Conservation (phyloP, 64 coral and sea anemone species). For the Astreopora myriophthalma region DNA sequence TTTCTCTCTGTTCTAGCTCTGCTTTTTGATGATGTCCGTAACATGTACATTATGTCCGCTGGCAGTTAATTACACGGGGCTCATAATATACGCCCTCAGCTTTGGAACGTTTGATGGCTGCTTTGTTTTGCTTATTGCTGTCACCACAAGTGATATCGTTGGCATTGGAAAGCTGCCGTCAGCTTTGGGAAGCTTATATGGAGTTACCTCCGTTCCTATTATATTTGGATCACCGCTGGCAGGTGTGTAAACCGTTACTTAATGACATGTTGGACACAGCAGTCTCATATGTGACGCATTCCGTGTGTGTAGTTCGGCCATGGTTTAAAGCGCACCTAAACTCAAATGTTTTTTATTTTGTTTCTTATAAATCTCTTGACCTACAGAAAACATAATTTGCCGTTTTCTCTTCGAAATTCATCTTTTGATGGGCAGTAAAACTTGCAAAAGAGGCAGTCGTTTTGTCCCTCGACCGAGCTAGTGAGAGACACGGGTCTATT, state of each 20-base stretch:
- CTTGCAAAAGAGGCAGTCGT: too few relatives aligned
- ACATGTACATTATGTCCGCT: constrained; percentile 81
- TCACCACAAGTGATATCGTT: constrained; percentile 82
- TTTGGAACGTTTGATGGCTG: constrained; percentile 89
- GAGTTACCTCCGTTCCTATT: constrained; percentile 69
- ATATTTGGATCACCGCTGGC: constrained; percentile 84
- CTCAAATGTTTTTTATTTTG: too few relatives aligned
- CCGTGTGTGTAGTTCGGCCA: too few relatives aligned
- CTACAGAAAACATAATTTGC: too few relatives aligned
- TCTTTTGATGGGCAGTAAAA: too few relatives aligned
- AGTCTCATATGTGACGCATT: too few relatives aligned
- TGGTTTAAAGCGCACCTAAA: too few relatives aligned
- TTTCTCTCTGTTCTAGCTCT: constrained; percentile 25
- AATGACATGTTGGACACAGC: neutral
- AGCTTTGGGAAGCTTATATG: constrained; percentile 79
- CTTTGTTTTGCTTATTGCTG: constrained; percentile 80
- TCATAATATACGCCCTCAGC: constrained; percentile 66
- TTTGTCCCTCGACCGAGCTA: too few relatives aligned
- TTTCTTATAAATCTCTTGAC: too few relatives aligned
- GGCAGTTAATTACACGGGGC: constrained; percentile 57
- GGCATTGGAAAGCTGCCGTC: constrained; percentile 55
- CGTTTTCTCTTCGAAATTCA: too few relatives aligned
- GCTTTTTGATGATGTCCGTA: constrained; percentile 89
- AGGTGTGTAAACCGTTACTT: constrained; percentile 32
- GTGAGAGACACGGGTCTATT: too few relatives aligned